A percentile compares a stretch with the other conserved stretches of the same genome.
These are phyloP conservation scores for Notechis scutatus DNA, from an alignment of 2,113 vertebrate genomes.

Conservation along the genomic window DNA sequence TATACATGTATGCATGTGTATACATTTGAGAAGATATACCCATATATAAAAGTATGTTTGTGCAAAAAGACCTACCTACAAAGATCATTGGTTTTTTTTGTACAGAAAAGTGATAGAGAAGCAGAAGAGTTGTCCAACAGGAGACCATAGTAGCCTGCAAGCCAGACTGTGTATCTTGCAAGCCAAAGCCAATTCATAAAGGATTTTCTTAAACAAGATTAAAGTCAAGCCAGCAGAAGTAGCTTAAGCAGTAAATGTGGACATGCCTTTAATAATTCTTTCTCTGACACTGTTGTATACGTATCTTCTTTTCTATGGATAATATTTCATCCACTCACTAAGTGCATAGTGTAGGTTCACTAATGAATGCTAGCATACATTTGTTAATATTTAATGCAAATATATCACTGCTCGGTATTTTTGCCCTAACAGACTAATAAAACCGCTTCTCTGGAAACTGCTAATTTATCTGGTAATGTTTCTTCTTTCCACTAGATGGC, in stretches of 20 bases:
- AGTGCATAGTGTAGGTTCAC: neutral
- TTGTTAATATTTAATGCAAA: neutral
- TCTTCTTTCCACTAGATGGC: constrained; percentile 43
- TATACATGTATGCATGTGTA: neutral
- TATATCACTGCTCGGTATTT: neutral
- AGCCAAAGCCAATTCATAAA: neutral
- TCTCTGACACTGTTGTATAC: neutral
- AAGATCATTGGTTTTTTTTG: neutral
- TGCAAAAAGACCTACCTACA: neutral
- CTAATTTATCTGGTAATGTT: neutral
- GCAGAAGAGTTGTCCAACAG: neutral
- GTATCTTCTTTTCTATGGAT: neutral
- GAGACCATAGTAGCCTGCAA: neutral
- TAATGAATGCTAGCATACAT: neutral
- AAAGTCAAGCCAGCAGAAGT: neutral
- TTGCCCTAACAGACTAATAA: neutral
- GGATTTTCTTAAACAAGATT: neutral
- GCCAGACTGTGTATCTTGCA: neutral
- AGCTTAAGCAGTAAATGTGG: neutral
- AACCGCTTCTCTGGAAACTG: neutral
- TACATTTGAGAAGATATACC: neutral
- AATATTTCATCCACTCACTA: neutral
- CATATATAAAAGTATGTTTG: neutral
- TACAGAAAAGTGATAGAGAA: neutral
- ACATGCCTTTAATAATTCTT: neutral